These are phyloP conservation scores for Fopius arisanus DNA, from an alignment of 1,140 invertebrate species.

Conservation along the genomic window DNA sequence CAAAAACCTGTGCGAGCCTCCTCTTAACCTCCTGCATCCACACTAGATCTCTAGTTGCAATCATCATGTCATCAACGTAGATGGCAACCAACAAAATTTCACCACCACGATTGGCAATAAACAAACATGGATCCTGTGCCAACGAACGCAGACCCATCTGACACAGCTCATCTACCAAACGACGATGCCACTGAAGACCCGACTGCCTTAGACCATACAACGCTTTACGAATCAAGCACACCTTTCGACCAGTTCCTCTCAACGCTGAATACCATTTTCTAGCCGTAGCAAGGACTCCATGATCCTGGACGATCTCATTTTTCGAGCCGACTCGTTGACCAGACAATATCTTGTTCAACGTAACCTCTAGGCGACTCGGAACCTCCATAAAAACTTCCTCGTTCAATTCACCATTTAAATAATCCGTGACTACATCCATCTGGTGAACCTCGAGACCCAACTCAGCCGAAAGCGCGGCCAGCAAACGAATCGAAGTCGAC, in stretches of 20 bases:
- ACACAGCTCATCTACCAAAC: too few relatives aligned
- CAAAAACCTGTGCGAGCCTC: slow-evolving; percentile 23
- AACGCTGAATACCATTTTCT: slow-evolving; percentile 23
- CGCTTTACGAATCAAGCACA: slow-evolving; percentile 41
- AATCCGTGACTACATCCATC: slow-evolving; percentile 52
- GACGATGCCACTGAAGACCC: neutral
- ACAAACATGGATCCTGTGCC: neutral
- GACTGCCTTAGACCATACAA: slow-evolving; percentile 50
- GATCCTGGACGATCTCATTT: slow-evolving; percentile 7
- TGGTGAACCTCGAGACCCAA: slow-evolving; percentile 40
- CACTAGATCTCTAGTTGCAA: slow-evolving; percentile 22
- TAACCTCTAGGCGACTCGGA: slow-evolving; percentile 35
- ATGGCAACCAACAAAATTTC: slow-evolving; percentile 5
- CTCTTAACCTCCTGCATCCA: slow-evolving; percentile 19
- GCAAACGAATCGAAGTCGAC: slow-evolving; percentile 37
- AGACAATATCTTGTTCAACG: slow-evolving; percentile 3
- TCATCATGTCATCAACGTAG: slow-evolving; percentile 33
- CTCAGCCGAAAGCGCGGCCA: slow-evolving; percentile 41
- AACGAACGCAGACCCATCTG: too few relatives aligned
- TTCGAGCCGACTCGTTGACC: neutral
- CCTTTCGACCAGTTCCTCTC: slow-evolving; percentile 23
- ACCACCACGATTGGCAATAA: neutral
- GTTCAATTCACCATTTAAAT: slow-evolving; percentile 45
- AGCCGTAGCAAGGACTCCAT: slow-evolving; percentile 16
- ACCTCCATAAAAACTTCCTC: slow-evolving; percentile 58